Conservation (phyloP, 2,113 vertebrate genomes). For the Cyanistes caeruleus region DNA sequence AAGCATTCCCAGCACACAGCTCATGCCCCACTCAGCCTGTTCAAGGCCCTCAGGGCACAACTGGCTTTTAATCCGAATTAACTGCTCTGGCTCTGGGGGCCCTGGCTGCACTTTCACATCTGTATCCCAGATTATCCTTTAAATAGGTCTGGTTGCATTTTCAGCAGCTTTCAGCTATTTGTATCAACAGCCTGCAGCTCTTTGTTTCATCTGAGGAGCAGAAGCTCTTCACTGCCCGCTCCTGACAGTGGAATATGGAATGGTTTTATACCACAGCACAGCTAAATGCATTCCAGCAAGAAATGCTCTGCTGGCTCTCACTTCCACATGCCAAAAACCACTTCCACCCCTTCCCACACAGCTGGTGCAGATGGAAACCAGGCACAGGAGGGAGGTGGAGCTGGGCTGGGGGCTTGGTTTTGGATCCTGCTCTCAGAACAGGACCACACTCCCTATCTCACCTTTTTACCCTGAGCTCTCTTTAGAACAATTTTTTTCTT, state of each 20-base stretch:
- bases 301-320: neutral
- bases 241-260: neutral
- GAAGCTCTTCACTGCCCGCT: neutral
- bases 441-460: neutral
- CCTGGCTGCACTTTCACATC: neutral
- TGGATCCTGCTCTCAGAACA: neutral
- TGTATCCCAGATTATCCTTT: neutral
- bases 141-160: neutral
- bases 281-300: neutral
- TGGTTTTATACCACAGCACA: neutral
- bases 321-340: neutral
- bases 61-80: neutral
- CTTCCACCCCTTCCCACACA: neutral
- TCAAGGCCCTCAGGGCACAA: neutral
- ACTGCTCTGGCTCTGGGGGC: neutral
- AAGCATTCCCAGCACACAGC: neutral
- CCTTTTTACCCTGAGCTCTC: neutral
- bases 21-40: too few relatives aligned
- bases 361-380: neutral
- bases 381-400: neutral
- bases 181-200: neutral
- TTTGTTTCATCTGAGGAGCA: neutral
- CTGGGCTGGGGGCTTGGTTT: neutral
- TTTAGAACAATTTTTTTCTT: neutral
- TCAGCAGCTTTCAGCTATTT: conserved; percentile 1